These are phyloP conservation scores for Azorinus chamasolen DNA, from an alignment of 2,888 invertebrate genomes.

Conservation along the genomic window DNA sequence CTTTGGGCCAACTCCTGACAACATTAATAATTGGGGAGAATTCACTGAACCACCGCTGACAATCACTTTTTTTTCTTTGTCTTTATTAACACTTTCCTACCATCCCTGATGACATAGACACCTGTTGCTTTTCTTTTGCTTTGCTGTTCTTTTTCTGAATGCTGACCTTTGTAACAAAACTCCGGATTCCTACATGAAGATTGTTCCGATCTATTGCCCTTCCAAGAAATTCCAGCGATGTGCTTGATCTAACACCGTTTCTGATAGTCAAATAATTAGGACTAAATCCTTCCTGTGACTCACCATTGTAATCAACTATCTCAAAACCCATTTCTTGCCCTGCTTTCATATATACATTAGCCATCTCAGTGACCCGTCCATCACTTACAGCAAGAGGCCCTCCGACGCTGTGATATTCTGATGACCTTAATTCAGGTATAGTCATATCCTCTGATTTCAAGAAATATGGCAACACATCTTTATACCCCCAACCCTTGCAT, in stretches of 20 bases:
- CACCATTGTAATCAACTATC: constrained; percentile 53
- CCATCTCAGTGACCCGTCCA: constrained; percentile 45
- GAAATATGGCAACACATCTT: constrained; percentile 60
- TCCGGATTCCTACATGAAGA: constrained; percentile 41
- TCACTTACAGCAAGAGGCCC: constrained; percentile 49
- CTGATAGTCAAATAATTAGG: constrained; percentile 46
- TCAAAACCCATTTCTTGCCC: constrained; percentile 54
- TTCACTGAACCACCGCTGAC: constrained; percentile 85
- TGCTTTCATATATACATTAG: constrained; percentile 43
- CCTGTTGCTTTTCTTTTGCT: constrained; percentile 75
- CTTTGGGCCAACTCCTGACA: constrained; percentile 85
- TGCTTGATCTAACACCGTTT: constrained; percentile 46
- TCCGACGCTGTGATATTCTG: constrained; percentile 52
- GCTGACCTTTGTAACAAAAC: constrained; percentile 73
- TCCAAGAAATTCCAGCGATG: constrained; percentile 52
- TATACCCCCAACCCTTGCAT: constrained; percentile 48
- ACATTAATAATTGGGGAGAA: constrained; percentile 84
- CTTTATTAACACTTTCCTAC: constrained; percentile 60
- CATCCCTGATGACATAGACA: constrained; percentile 72
- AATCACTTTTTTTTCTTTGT: constrained; percentile 79
- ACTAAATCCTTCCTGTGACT: constrained; percentile 47
- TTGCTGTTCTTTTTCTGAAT: constrained; percentile 71
- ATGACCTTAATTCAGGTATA: constrained; percentile 42
- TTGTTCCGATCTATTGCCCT: constrained; percentile 42
- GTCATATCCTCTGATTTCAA: constrained; percentile 57